Percentiles rank a stretch among this genome's conserved stretches.
Evolutionary conservation across 2,888 invertebrate species (phyloP).

Genomic region (Campoplex capitator): DNA sequence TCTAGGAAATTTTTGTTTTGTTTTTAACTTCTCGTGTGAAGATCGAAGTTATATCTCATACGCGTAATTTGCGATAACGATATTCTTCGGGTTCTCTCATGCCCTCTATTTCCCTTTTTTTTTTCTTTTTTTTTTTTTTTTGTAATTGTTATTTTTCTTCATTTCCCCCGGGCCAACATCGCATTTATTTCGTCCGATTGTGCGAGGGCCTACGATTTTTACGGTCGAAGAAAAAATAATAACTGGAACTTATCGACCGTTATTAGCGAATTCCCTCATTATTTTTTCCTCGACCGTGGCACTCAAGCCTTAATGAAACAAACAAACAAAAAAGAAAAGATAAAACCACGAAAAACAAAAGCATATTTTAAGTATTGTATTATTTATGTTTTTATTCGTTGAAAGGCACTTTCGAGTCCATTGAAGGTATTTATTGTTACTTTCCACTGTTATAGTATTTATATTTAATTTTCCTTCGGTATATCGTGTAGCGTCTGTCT

Average conservation of each 20-base stretch:
- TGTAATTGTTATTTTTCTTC: neutral
- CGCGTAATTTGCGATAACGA: conserved; percentile 31
- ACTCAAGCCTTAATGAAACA: neutral
- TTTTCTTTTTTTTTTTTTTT: conserved; percentile 36
- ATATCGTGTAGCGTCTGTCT: conserved; percentile 58
- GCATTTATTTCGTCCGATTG: conserved; percentile 48
- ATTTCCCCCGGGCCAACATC: conserved; percentile 48
- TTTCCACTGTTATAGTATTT: conserved; percentile 73
- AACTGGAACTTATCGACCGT: neutral
- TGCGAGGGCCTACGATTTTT: neutral
- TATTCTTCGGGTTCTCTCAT: conserved; percentile 30
- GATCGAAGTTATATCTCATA: conserved; percentile 1
- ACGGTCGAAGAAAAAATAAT: conserved; percentile 1
- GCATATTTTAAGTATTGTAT: conserved; percentile 68
- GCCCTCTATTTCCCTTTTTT: conserved; percentile 9
- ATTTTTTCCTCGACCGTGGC: neutral
- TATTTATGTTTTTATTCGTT: conserved; percentile 73
- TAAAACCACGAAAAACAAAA: neutral
- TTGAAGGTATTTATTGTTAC: conserved; percentile 74
- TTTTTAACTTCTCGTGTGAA: conserved; percentile 39
- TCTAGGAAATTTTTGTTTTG: conserved; percentile 36
- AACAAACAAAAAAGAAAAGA: neutral
- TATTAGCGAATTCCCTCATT: neutral
- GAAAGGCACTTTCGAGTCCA: conserved; percentile 73
- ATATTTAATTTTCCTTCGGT: conserved; percentile 67